phyloP scores from a whole-genome alignment of 2,888 invertebrate species.

The Lasioglossum pauxillum region DNA sequence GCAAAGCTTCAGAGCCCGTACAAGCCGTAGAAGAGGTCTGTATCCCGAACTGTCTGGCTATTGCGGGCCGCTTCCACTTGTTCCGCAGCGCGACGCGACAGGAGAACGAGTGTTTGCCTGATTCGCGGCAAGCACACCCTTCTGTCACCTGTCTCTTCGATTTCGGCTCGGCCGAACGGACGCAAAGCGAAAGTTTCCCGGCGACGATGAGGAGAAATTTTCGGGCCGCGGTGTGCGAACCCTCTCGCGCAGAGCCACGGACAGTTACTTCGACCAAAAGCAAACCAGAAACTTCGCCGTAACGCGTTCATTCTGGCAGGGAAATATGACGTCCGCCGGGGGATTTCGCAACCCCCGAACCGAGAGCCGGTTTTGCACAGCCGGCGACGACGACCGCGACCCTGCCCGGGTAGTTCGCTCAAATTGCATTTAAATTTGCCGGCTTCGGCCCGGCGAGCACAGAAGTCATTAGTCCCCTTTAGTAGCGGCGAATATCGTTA shows the following conservation, averaged over 20 bases:
- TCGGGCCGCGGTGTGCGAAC: not conserved
- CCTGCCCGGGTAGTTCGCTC: constrained; percentile 59
- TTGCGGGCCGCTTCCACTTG: constrained; percentile 12
- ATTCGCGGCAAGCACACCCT: not conserved
- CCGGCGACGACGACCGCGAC: constrained; percentile 48
- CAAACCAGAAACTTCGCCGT: constrained; percentile 55
- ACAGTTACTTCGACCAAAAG: constrained; percentile 49
- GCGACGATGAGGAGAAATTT: constrained; percentile 32
- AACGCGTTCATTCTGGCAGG: constrained; percentile 52
- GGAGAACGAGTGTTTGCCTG: not conserved
- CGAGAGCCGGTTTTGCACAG: constrained; percentile 29
- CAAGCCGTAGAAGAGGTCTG: not conserved
- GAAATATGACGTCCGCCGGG: constrained; percentile 63
- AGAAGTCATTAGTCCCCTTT: constrained; percentile 65
- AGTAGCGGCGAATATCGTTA: constrained; percentile 51
- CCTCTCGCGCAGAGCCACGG: not conserved
- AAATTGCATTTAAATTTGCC: constrained; percentile 71
- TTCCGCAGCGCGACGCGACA: not conserved
- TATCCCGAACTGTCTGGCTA: not conserved
- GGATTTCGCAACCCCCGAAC: constrained; percentile 36
- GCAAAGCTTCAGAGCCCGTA: not conserved
- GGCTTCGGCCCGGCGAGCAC: constrained; percentile 46
- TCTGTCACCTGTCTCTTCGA: constrained; percentile 3
- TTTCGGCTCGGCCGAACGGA: not conserved
- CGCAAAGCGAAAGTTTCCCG: not conserved